phyloP scores from a whole-genome alignment of 1,140 invertebrate genomes.

The Hylaeus volcanicus region DNA sequence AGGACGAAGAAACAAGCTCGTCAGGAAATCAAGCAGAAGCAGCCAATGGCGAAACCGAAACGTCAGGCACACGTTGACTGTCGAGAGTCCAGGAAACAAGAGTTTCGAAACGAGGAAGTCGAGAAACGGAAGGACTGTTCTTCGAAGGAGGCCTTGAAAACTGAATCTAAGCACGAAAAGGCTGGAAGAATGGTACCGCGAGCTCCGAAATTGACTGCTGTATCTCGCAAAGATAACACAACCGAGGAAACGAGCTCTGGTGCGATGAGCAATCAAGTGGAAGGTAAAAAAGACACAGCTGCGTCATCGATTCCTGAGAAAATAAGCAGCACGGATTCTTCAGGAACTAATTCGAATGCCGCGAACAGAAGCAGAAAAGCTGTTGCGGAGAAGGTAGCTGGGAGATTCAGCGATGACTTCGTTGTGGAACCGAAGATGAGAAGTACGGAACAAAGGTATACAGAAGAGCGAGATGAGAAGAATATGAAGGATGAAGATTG shows the following conservation, averaged over 20 bases:
- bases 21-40: constrained; percentile 67
- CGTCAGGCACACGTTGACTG: constrained; percentile 57
- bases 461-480: neutral
- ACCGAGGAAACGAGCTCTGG: constrained; percentile 46
- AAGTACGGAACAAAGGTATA: neutral
- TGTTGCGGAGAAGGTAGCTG: neutral
- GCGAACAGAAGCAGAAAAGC: neutral
- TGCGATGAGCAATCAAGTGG: constrained; percentile 35
- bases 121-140: constrained; percentile 54
- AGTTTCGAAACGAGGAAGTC: constrained; percentile 22
- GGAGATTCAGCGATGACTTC: constrained; percentile 56
- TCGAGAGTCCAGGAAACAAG: constrained; percentile 56
- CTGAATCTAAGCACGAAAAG: constrained; percentile 41
- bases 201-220: constrained; percentile 21
- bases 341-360: neutral
- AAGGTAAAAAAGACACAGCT: constrained; percentile 2
- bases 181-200: constrained; percentile 8
- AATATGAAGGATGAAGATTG: neutral
- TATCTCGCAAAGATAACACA: constrained; percentile 22
- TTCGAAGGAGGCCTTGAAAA: constrained; percentile 46
- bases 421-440: constrained; percentile 4
- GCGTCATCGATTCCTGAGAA: constrained; percentile 15
- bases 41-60: constrained; percentile 47
- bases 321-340: constrained; percentile 29
- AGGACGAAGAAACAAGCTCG: constrained; percentile 48